phyloP scores from a whole-genome alignment of 1,140 invertebrate genomes.

The Zaprionus capensis region DNA sequence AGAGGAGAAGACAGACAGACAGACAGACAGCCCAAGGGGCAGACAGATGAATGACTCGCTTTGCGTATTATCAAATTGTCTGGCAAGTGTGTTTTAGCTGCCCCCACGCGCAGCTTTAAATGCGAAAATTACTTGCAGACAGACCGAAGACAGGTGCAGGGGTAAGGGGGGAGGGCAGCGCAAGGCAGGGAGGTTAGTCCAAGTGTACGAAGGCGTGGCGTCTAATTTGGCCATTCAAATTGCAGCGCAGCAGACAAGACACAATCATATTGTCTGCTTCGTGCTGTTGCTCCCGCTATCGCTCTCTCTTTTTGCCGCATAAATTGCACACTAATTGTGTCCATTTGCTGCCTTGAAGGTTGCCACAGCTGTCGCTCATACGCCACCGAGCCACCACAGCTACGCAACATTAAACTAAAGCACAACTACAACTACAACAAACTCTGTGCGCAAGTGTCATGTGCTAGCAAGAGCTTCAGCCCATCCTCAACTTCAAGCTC shows the following conservation, averaged over 20 bases:
- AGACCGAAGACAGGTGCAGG: slow-evolving; percentile 8
- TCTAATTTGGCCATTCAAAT: slow-evolving; percentile 76
- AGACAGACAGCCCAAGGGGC: not conserved
- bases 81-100: slow-evolving; percentile 15
- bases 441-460: slow-evolving; percentile 66
- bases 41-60: slow-evolving; percentile 2
- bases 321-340: slow-evolving; percentile 81
- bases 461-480: slow-evolving; percentile 4
- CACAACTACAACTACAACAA: slow-evolving; percentile 50
- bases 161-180: not conserved
- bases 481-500: not conserved
- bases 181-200: too few relatives aligned
- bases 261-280: slow-evolving; percentile 47
- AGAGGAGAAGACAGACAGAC: not conserved
- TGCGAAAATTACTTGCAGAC: slow-evolving; percentile 54
- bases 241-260: slow-evolving; percentile 69
- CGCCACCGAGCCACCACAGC: slow-evolving; percentile 14
- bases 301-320: slow-evolving; percentile 43
- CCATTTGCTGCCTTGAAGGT: slow-evolving; percentile 54
- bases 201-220: not conserved
- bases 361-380: slow-evolving; percentile 29
- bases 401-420: slow-evolving; percentile 54
- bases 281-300: slow-evolving; percentile 37
- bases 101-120: slow-evolving; percentile 45
- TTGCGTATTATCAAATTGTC: slow-evolving; percentile 60